These are phyloP conservation scores for Amiota communis DNA, from an alignment of 2,888 invertebrate genomes.

Conservation along the genomic window DNA sequence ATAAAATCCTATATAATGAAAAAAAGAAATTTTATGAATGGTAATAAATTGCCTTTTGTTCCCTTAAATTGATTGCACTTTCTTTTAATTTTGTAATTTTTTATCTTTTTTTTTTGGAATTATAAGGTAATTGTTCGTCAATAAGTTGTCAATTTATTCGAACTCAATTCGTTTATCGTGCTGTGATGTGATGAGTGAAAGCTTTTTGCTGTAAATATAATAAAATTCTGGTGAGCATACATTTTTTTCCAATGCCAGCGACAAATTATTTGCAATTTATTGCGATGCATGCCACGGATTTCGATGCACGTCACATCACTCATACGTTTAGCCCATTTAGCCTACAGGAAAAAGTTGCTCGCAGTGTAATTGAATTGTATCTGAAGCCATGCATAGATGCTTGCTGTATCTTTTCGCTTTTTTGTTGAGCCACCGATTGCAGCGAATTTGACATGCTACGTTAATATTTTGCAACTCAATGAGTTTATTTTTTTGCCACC, in stretches of 20 bases:
- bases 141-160: slow-evolving; percentile 4
- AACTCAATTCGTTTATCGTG: not conserved
- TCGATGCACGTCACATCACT: slow-evolving; percentile 1
- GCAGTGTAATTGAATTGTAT: slow-evolving; percentile 52
- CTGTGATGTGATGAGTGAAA: no score
- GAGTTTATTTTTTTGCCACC: slow-evolving; percentile 20
- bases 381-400: slow-evolving; percentile 19
- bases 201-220: no score
- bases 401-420: not conserved
- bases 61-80: not conserved
- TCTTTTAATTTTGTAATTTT: not conserved
- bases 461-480: slow-evolving; percentile 42
- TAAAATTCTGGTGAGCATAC: no score
- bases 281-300: slow-evolving; percentile 28
- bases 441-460: slow-evolving; percentile 39
- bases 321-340: slow-evolving; percentile 14
- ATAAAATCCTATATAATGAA: no score
- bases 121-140: slow-evolving; percentile 3
- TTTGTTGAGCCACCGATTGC: not conserved
- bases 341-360: slow-evolving; percentile 33
- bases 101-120: slow-evolving; percentile 4
- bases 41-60: not conserved
- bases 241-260: not conserved
- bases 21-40: no score
- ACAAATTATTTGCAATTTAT: slow-evolving; percentile 35